phyloP scores from a whole-genome alignment of 2,113 vertebrate species.

The Ondatra zibethicus region DNA sequence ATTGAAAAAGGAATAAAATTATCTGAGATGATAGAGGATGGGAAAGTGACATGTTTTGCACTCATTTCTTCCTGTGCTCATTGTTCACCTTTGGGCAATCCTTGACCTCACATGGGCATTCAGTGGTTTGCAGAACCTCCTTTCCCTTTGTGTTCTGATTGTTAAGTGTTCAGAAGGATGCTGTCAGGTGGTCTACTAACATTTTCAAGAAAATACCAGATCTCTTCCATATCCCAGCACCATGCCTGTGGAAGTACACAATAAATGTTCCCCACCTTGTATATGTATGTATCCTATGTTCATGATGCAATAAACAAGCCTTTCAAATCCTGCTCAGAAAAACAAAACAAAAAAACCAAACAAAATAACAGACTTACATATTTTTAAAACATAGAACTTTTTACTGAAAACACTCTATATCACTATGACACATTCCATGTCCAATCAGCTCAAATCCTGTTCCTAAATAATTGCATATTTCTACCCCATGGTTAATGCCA shows the following conservation, averaged over 20 bases:
- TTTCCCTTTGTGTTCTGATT: constrained; percentile 3
- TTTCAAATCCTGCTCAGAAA: not conserved
- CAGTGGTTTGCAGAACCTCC: not conserved
- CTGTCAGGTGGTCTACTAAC: not conserved
- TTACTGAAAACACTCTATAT: not conserved
- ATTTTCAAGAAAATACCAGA: not conserved
- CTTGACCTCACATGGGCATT: not conserved
- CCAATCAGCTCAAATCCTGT: not conserved
- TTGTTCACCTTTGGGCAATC: not conserved
- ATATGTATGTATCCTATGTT: not conserved
- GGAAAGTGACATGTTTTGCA: not conserved
- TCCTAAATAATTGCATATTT: not conserved
- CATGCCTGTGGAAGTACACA: not conserved
- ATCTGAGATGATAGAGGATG: not conserved
- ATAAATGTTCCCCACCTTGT: not conserved
- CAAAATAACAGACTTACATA: not conserved
- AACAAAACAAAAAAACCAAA: not conserved
- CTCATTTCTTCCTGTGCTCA: not conserved
- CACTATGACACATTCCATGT: not conserved
- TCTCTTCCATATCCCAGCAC: not conserved
- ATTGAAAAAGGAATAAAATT: not conserved
- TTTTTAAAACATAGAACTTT: constrained; percentile 16
- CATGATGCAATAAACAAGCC: not conserved
- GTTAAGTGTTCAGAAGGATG: not conserved
- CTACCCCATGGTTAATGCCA: not conserved